Evolutionary conservation across 2,888 invertebrate genomes (phyloP).

Genomic region (Agrochola lychnidis): DNA sequence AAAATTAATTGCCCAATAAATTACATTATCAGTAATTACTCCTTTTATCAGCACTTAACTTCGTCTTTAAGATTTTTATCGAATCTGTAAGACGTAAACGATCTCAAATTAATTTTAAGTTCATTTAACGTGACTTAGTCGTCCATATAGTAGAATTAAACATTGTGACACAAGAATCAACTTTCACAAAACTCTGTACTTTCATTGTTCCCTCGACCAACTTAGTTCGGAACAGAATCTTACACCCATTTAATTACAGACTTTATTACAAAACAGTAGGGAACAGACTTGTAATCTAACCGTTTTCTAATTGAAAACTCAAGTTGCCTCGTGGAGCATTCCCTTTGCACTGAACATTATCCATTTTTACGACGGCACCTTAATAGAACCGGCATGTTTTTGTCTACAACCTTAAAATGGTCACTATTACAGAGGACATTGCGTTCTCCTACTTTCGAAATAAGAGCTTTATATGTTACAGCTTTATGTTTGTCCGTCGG

Average conservation of each 20-base stretch:
- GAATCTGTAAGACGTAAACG: slow-evolving; percentile 29
- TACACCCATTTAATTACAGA: slow-evolving; percentile 53
- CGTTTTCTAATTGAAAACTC: slow-evolving; percentile 73
- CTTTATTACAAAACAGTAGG: slow-evolving; percentile 60
- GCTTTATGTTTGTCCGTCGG: slow-evolving; percentile 58
- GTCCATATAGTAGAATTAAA: slow-evolving; percentile 42
- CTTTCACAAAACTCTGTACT: slow-evolving; percentile 66
- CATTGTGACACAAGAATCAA: slow-evolving; percentile 59
- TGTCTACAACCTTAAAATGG: slow-evolving; percentile 58
- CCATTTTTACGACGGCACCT: slow-evolving; percentile 81
- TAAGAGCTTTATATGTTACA: slow-evolving; percentile 52
- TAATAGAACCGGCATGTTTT: slow-evolving; percentile 78
- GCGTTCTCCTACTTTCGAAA: slow-evolving; percentile 51
- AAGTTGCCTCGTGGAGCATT: slow-evolving; percentile 68
- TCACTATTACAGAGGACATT: slow-evolving; percentile 54
- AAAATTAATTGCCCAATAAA: slow-evolving; percentile 49
- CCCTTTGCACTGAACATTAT: slow-evolving; percentile 76
- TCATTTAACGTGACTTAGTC: slow-evolving; percentile 56
- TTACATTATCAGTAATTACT: slow-evolving; percentile 53
- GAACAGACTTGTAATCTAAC: slow-evolving; percentile 58
- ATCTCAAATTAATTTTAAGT: slow-evolving; percentile 43
- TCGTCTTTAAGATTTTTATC: slow-evolving; percentile 53
- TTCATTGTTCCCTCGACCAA: slow-evolving; percentile 59
- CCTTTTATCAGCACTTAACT: slow-evolving; percentile 48
- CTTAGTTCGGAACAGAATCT: slow-evolving; percentile 40